Conservation (phyloP, 2,888 invertebrate species). For the Brenthis daphne region DNA sequence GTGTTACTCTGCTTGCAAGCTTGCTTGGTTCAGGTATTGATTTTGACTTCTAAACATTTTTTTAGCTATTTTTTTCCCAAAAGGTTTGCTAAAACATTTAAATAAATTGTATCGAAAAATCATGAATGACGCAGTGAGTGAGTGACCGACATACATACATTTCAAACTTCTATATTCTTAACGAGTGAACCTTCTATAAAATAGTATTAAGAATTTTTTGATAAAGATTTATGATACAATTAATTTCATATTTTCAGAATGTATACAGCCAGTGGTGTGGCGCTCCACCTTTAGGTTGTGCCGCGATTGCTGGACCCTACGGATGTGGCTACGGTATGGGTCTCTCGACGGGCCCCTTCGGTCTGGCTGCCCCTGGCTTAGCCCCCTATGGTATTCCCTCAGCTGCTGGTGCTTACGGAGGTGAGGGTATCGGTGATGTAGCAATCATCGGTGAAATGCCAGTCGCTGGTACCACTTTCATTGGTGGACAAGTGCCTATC, state of each 20-base stretch:
- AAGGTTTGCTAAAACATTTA: too few species aligned
- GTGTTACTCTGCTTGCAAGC: conserved; percentile 52
- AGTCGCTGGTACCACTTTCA: conserved; percentile 46
- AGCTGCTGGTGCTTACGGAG: conserved; percentile 42
- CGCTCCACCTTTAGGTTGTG: conserved; percentile 39
- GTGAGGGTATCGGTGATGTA: conserved; percentile 45
- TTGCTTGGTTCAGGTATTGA: conserved; percentile 51
- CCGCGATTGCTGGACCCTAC: conserved; percentile 14
- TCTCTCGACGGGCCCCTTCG: conserved; percentile 25
- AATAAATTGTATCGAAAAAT: too few species aligned
- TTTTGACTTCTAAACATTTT: neutral
- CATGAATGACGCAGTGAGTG: too few species aligned
- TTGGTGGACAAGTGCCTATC: conserved; percentile 50
- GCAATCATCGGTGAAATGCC: conserved; percentile 46
- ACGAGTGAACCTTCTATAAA: too few species aligned
- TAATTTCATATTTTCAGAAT: conserved; percentile 35
- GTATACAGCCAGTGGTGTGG: conserved; percentile 36
- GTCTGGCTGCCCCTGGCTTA: neutral
- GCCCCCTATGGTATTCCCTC: conserved; percentile 10
- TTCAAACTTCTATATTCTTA: too few species aligned
- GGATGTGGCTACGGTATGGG: conserved; percentile 3
- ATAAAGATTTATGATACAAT: too few species aligned
- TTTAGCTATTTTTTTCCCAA: too few species aligned
- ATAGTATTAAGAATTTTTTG: too few species aligned
- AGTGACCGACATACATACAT: too few species aligned